phyloP scores from a whole-genome alignment of 2,888 invertebrate species.

The Parochlus steinenii region DNA sequence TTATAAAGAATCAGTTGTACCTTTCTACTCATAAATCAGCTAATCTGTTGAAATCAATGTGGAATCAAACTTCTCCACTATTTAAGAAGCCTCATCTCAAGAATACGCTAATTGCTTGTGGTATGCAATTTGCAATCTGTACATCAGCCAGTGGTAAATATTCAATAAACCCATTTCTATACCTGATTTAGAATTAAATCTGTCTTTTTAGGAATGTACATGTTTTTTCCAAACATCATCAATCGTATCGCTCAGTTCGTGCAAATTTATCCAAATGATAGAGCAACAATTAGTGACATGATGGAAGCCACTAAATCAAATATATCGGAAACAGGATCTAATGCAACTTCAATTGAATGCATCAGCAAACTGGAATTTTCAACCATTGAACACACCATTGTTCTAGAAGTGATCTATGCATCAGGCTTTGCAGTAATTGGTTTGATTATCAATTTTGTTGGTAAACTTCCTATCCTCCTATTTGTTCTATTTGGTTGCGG shows the following conservation, averaged over 20 bases:
- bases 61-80: constrained; percentile 24
- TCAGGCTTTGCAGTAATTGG: constrained; percentile 10
- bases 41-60: constrained; percentile 20
- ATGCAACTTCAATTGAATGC: background rate
- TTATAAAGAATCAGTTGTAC: no score
- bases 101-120: constrained; percentile 22
- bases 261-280: constrained; percentile 11
- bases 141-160: constrained; percentile 23
- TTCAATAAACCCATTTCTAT: no score
- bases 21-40: constrained; percentile 5
- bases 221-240: constrained; percentile 17
- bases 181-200: no score
- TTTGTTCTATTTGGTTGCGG: constrained; percentile 7
- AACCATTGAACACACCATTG: constrained; percentile 7
- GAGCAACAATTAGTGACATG: constrained; percentile 14
- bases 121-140: constrained; percentile 24
- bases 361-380: constrained; percentile 4
- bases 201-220: constrained; percentile 15
- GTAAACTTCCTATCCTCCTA: constrained; percentile 8
- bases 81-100: constrained; percentile 21
- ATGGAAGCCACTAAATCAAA: background rate
- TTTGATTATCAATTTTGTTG: constrained; percentile 3
- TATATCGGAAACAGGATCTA: background rate
- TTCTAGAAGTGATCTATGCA: constrained; percentile 9
- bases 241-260: constrained; percentile 14